Base-by-base conservation (phyloP, 1,140 invertebrate species). In the Solenopsis invicta region DNA sequence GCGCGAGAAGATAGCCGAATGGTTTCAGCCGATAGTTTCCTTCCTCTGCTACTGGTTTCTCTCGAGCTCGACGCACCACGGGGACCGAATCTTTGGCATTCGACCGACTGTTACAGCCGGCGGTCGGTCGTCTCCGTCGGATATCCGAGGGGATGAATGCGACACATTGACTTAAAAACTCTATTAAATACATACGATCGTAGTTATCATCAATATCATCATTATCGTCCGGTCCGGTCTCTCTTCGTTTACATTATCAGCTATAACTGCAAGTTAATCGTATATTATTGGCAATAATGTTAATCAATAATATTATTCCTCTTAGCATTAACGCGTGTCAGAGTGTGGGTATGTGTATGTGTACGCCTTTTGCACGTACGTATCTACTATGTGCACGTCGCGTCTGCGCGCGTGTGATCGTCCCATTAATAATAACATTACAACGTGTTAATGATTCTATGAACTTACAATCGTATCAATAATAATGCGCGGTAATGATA, bases 221-320 rank as follows among this genome's bases (percentile, higher is more conserved):
- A 50, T 75, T 62, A 81, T 56, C 75, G 41, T 74, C 82, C 48
- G 45, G 66, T 56, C 54, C 54, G 21, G 34, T 62, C 54, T 48
- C 18, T 50, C 6, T 76, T 61, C 67, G 78, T 85, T 56, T 93
- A 92, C 89, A 90, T 91, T 81, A 67, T 92, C 88, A 91, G 92
- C 92, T 93, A 93, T 75, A 93, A 93, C 91, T 87, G 93, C 88
- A 88, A 67, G 91, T 92, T 91, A 92, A 89, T 92, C 88, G 85
- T 93, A 90, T 91, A 91, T 93, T 93, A 92, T 91, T 48, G 45
- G 91, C 92, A 93, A 92, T 92, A 90, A 94, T 93, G 85, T 94
- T 91, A 91, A 62, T 92, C 91, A 92, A 91, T 91, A 93, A 93
- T 93, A 91, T 92, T 93, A 93, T 93, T 93, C 89, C 88, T 87